These are phyloP conservation scores for Henricia sp. DNA, from an alignment of 53 echinoderm and acorn worm genomes.

Conservation along the genomic window DNA sequence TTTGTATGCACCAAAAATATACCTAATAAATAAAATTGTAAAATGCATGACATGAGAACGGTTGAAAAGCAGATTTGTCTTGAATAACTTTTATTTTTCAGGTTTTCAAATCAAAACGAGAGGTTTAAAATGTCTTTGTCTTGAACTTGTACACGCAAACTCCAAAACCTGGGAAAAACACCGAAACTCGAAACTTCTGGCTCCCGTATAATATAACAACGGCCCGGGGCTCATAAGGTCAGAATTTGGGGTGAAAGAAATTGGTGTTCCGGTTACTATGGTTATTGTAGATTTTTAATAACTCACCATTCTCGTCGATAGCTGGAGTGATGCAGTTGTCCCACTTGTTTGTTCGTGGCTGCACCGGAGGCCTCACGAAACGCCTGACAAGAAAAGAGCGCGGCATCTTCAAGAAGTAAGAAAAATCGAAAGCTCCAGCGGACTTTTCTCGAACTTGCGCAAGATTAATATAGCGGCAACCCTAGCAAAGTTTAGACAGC, in stretches of 20 bases:
- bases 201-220: conserved; percentile 3
- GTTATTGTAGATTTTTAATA: too few relatives aligned
- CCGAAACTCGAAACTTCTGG: conserved; percentile 40
- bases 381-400: conserved; percentile 75
- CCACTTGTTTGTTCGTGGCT: conserved; percentile 30
- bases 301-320: conserved; percentile 36
- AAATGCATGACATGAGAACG: too few relatives aligned
- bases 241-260: conserved; percentile 17
- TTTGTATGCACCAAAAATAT: too few relatives aligned
- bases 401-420: conserved; percentile 35
- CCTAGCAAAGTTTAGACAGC: not conserved
- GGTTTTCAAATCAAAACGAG: too few relatives aligned
- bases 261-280: too few relatives aligned
- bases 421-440: not conserved
- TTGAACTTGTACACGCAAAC: not conserved
- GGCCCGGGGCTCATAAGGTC: conserved; percentile 10
- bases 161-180: not conserved
- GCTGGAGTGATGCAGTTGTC: conserved; percentile 13
- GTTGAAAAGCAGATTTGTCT: too few relatives aligned
- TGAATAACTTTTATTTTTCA: too few relatives aligned
- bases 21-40: too few relatives aligned
- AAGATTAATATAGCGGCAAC: too few relatives aligned
- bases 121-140: conserved; percentile 1
- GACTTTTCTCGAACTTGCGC: not conserved
- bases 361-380: conserved; percentile 37